A percentile compares a stretch with the other conserved stretches of the same genome.
phyloP scores from a whole-genome alignment of 2,113 vertebrate species.

The Oreotrochilus melanogaster region DNA sequence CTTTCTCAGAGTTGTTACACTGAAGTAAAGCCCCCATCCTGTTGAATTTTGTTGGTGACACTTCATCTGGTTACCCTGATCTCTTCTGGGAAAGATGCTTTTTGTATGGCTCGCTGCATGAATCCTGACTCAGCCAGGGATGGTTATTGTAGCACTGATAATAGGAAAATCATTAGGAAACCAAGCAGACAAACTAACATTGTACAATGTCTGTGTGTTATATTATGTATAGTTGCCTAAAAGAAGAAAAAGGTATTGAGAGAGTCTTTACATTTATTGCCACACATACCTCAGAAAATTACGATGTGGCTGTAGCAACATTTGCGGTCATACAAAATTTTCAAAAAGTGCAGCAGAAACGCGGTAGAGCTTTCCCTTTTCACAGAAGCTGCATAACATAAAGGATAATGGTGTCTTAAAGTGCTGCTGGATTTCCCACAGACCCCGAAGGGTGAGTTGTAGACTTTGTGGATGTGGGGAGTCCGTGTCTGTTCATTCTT shows the following conservation, averaged over 20 bases:
- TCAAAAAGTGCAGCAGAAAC: neutral
- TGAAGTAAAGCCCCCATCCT: neutral
- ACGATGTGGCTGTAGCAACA: neutral
- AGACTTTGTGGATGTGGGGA: neutral
- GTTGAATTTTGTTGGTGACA: neutral
- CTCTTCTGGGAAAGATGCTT: neutral
- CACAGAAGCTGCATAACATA: neutral
- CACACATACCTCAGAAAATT: neutral
- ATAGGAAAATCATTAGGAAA: neutral
- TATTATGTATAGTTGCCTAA: neutral
- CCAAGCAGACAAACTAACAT: neutral
- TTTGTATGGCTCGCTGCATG: neutral
- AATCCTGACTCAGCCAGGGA: neutral
- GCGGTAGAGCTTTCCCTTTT: neutral
- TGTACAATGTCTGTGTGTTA: neutral
- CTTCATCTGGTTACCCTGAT: neutral
- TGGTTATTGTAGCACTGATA: neutral
- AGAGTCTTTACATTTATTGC: neutral
- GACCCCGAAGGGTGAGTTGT: neutral
- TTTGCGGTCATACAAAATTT: neutral
- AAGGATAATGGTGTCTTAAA: neutral
- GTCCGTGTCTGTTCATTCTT: constrained; percentile 12
- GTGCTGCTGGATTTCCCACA: neutral
- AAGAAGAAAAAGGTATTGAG: neutral
- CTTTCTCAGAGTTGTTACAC: neutral